Conservation (phyloP, 2,113 vertebrate genomes). For the Gorsachius goisagi region DNA sequence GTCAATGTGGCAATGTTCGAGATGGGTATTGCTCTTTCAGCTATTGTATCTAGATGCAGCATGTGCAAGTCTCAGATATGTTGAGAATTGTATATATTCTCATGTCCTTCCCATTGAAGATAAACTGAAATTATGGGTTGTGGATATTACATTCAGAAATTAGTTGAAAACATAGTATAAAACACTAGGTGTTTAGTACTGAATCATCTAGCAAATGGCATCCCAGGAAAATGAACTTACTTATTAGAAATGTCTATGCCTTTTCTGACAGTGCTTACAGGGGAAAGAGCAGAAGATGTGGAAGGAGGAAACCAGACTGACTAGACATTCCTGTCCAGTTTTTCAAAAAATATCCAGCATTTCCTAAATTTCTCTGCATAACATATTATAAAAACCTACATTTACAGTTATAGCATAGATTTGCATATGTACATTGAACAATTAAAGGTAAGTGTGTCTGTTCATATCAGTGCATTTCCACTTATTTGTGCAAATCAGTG, state of each 20-base stretch:
- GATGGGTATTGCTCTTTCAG: constrained; percentile 69
- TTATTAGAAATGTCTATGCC: background rate
- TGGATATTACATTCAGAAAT: constrained; percentile 35
- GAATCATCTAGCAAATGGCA: background rate
- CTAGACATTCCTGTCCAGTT: background rate
- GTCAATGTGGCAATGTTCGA: constrained; percentile 69
- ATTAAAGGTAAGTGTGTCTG: background rate
- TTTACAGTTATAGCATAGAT: background rate
- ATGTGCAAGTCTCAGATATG: constrained; percentile 20
- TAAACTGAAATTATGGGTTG: constrained; percentile 46
- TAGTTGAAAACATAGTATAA: background rate
- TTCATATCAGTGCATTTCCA: background rate
- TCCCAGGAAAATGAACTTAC: background rate
- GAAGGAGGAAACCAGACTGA: background rate
- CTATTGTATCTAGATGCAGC: constrained; percentile 45
- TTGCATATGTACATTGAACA: background rate
- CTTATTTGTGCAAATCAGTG: background rate
- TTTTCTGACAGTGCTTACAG: background rate
- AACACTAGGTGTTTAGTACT: background rate
- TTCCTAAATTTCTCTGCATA: background rate
- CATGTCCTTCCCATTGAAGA: constrained; percentile 34
- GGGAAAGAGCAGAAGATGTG: background rate
- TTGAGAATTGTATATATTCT: constrained; percentile 55
- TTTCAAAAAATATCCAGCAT: background rate
- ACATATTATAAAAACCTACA: background rate